phyloP scores from a whole-genome alignment of 2,113 vertebrate genomes.

The Microcebus jonahi region DNA sequence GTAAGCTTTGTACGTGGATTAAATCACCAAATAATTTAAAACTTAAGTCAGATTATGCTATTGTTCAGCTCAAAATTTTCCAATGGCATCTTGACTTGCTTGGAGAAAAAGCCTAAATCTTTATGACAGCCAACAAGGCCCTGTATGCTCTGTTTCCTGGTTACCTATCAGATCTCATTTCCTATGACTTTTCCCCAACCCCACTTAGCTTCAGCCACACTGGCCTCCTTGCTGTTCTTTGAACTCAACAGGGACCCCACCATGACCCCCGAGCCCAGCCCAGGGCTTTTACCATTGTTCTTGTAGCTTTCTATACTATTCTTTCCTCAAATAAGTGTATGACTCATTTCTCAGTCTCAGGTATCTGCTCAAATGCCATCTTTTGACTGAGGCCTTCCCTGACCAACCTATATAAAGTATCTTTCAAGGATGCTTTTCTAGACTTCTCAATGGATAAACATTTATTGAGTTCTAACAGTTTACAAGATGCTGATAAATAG shows the following conservation, averaged over 20 bases:
- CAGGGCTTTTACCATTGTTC: not conserved
- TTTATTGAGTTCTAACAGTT: not conserved
- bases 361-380: not conserved
- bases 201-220: not conserved
- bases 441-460: not conserved
- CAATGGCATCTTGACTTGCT: not conserved
- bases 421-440: not conserved
- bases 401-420: not conserved
- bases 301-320: not conserved
- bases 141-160: rapidly evolving
- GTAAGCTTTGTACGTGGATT: not conserved
- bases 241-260: not conserved
- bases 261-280: too few relatives aligned
- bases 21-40: slow-evolving; percentile 26
- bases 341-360: not conserved
- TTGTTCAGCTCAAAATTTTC: not conserved
- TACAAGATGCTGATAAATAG: not conserved
- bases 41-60: not conserved
- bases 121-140: not conserved
- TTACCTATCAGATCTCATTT: not conserved
- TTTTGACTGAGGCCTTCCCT: not conserved
- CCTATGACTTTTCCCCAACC: not conserved
- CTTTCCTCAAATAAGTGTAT: not conserved
- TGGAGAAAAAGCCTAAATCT: not conserved
- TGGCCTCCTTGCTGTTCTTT: not conserved